Evolutionary conservation across 2,797 vertebrate genomes (phyloP).

Genomic region (Myotis findleyi): DNA sequence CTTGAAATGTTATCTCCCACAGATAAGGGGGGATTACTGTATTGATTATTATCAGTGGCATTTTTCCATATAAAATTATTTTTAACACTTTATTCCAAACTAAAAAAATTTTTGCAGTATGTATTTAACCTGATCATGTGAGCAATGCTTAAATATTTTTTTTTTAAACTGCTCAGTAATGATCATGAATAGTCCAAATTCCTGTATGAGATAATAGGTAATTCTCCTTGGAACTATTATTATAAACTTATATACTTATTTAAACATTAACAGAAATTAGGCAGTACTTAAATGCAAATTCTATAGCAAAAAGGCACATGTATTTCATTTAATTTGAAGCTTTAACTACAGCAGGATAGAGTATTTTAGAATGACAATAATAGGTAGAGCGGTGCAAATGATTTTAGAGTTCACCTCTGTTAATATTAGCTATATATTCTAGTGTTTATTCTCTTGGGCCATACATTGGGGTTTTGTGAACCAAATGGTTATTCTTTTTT

Average conservation of each 20-base stretch:
- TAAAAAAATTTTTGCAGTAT: background rate
- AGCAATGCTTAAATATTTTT: background rate
- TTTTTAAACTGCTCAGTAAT: background rate
- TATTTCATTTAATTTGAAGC: constrained; percentile 1
- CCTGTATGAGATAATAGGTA: background rate
- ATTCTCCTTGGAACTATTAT: background rate
- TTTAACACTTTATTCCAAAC: background rate
- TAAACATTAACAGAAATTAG: background rate
- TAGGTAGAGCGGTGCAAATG: background rate
- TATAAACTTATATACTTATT: background rate
- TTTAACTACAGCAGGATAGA: background rate
- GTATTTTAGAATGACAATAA: background rate
- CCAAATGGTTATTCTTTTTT: background rate
- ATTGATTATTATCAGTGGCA: background rate
- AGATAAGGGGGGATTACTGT: background rate
- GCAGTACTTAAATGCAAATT: background rate
- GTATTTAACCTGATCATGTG: background rate
- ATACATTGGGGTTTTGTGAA: background rate
- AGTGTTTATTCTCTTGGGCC: background rate
- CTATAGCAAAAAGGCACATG: background rate
- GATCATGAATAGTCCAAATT: background rate
- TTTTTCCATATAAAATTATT: background rate
- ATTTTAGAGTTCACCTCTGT: background rate
- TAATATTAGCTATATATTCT: background rate
- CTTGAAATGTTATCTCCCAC: background rate